Evolutionary conservation across 1,140 invertebrate species (phyloP).

Genomic region (Drosophila pachea): DNA sequence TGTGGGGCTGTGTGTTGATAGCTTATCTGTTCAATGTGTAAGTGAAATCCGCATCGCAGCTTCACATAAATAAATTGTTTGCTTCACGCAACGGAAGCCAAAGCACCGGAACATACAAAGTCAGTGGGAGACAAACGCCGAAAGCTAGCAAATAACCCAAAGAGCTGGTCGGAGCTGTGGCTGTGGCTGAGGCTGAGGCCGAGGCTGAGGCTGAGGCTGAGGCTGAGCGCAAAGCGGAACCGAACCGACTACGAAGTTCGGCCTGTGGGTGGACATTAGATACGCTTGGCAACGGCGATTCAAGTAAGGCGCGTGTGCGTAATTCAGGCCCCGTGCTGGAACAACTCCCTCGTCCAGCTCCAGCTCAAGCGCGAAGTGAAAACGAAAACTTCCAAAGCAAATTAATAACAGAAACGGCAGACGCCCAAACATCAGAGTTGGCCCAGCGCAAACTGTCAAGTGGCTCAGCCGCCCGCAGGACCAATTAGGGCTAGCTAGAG

Average conservation of each 20-base stretch:
- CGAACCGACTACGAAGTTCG: constrained; percentile 47
- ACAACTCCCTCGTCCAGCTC: constrained; percentile 10
- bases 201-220: constrained; percentile 46
- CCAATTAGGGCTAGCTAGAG: constrained; percentile 61
- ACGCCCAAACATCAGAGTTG: not conserved
- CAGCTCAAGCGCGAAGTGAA: not conserved
- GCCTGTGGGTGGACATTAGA: constrained; percentile 47
- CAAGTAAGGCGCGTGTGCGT: constrained; percentile 55
- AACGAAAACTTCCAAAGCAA: constrained; percentile 68
- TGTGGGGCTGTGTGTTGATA: not conserved
- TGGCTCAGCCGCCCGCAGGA: constrained; percentile 26
- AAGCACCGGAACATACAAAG: constrained; percentile 25
- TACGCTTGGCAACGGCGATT: constrained; percentile 59
- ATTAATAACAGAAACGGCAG: constrained; percentile 66
- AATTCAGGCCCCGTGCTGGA: constrained; percentile 7
- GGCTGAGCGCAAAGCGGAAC: constrained; percentile 39
- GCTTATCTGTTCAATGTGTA: constrained; percentile 4
- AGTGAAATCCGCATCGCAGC: constrained; percentile 4
- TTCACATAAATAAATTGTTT: constrained; percentile 16
- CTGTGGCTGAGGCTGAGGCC: constrained; percentile 33
- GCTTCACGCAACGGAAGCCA: constrained; percentile 5
- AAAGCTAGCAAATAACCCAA: constrained; percentile 66
- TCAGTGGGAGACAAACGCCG: constrained; percentile 59
- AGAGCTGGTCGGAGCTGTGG: constrained; percentile 47
- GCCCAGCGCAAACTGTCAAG: constrained; percentile 15